These are phyloP conservation scores for Probaryconus sp. DNA, from an alignment of 1,140 invertebrate species.

Conservation along the genomic window DNA sequence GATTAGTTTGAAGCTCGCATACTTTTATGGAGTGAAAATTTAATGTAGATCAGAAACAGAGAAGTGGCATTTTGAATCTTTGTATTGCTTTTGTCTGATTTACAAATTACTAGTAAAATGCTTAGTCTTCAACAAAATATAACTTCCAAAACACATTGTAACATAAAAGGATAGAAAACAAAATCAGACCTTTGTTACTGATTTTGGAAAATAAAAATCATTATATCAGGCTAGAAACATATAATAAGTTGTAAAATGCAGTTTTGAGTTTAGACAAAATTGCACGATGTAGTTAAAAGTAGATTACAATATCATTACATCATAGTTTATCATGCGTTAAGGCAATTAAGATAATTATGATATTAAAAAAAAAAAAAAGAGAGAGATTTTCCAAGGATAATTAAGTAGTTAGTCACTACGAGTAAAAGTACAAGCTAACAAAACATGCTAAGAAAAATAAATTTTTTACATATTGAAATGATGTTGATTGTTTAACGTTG, in stretches of 20 bases:
- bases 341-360: too few relatives aligned
- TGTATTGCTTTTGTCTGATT: slow-evolving; percentile 9
- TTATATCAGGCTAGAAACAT: background rate
- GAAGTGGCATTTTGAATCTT: background rate
- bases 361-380: background rate
- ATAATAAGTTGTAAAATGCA: background rate
- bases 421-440: too few relatives aligned
- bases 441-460: too few relatives aligned
- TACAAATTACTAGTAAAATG: too few relatives aligned
- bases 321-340: slow-evolving; percentile 18
- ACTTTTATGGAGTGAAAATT: slow-evolving; percentile 5
- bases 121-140: too few relatives aligned
- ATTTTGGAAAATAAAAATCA: background rate
- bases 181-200: too few relatives aligned
- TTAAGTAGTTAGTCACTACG: too few relatives aligned
- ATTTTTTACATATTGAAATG: background rate
- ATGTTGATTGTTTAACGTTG: slow-evolving; percentile 50
- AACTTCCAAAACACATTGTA: too few relatives aligned
- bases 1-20: slow-evolving; percentile 23
- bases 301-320: slow-evolving; percentile 14
- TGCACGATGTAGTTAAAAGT: slow-evolving; percentile 33
- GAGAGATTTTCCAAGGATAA: too few relatives aligned
- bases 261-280: background rate
- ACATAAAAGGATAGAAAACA: too few relatives aligned
- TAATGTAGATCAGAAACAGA: slow-evolving; percentile 8